A percentile compares a stretch with the other conserved stretches of the same genome.
Conservation (phyloP, 2,888 invertebrate species). For the Vannuccia rotundouncinata region DNA sequence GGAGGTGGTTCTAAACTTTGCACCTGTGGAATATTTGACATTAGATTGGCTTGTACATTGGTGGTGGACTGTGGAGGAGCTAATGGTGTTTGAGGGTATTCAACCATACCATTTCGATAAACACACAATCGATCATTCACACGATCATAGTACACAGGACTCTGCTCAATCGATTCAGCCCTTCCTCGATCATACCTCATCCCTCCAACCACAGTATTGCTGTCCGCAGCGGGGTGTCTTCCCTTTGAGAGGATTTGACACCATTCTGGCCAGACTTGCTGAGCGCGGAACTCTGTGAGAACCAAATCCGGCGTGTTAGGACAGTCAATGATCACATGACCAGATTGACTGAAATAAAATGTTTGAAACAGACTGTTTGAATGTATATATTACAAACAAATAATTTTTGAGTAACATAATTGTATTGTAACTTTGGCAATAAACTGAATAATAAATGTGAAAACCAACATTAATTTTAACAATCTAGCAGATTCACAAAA, state of each 20-base stretch:
- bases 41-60: too few species aligned
- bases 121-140: conserved; percentile 33
- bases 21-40: too few species aligned
- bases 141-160: conserved; percentile 19
- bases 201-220: too few species aligned
- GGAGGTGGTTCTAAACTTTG: not conserved
- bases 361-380: not conserved
- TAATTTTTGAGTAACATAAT: not conserved
- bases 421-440: not conserved
- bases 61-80: too few species aligned
- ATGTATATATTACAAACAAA: not conserved
- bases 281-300: conserved; percentile 15
- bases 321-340: too few species aligned
- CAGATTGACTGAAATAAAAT: too few species aligned
- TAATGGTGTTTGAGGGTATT: conserved; percentile 21
- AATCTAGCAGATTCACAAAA: too few species aligned
- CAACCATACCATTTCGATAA: conserved; percentile 23
- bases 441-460: too few species aligned
- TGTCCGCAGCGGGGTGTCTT: not conserved
- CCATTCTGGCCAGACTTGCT: conserved; percentile 32
- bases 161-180: not conserved
- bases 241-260: not conserved
- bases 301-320: conserved; percentile 7
- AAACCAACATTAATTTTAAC: too few species aligned
- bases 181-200: not conserved